Evolutionary conservation across 2,113 vertebrate genomes (phyloP), one percentile per base, ranked within the genome.

Genomic region (Gobius niger): DNA sequence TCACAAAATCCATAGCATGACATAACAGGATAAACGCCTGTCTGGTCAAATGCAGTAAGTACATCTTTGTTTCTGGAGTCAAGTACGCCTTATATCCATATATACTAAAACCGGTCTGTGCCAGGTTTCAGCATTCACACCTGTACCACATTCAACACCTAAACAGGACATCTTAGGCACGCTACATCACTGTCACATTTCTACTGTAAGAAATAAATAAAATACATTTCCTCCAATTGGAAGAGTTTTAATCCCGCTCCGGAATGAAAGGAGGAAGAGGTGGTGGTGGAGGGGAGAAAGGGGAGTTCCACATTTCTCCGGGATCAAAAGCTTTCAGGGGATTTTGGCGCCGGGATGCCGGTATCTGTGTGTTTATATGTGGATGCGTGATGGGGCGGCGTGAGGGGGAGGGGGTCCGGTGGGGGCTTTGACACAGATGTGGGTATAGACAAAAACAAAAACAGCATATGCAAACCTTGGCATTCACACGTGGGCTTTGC

Each of bases 261-360:
- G 72, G 75, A 77, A 54, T 68, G 70, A 68, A 72, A 41, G 44
- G 57, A 44, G 42, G 56, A 13, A 42, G 49, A 41, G 52, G 52
- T 24, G 9, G 66, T 5, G 47, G 12, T 51, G 47, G 9, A 63
- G 59, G 47, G 41, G 57, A 74, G 24, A 65, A 50, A 65, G 82
- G 75, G 79, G 73, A 81, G 77, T 80, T 82, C 80, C 82, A 66
- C 74, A 67, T 86, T 88, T 85, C 76, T 77, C 70, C 76, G 75
- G 84, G 85, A 85, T 85, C 84, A 88, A 87, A 85, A 85, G 84
- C 86, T 88, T 87, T 85, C 65, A 85, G 75, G 85, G 87, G 85
- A 89, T 89, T 89, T 88, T 80, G 77, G 78, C 69, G 80, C 77
- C 14, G 69, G n/a, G 59, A 68, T 71, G 82, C 79, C 71, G 70